Evolutionary conservation across 1,140 invertebrate genomes (phyloP), one percentile per base, ranked within the genome.

Genomic region (Lordiphosa clarofinis): DNA sequence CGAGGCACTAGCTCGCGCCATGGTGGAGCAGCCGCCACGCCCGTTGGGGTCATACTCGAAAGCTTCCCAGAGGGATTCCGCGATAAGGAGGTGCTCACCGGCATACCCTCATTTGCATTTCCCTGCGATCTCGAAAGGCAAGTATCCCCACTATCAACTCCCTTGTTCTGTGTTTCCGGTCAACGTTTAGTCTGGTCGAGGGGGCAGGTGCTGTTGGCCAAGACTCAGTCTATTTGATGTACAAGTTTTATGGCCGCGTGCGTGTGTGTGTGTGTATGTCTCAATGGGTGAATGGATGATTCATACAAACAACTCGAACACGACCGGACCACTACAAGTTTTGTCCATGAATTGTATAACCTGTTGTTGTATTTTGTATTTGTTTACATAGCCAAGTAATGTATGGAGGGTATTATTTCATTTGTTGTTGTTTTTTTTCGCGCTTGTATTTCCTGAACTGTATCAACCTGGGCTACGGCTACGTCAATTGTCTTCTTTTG

Each of bases 51-150:
- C 91, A 94, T 95, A 75, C 90, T 94, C 8, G 93, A 94, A 87
- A 94, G 93, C 74, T 96, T 93, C 89, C 95, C 94, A 39, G 93
- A 89, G 42, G 73, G 89, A 48, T 96, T 93, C 88, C 91, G 90
- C 54, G 92, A 95, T 89, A 90, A 93, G 79, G 94, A 95, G 86
- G 91, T 95, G 65, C 90, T 96, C 33, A 94, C 93, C 87, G 92
- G 92, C 67, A 94, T 96, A 67, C 94, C 94, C 57, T 93, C 95
- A 89, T 96, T 96, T 91, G 93, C 94, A 60, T 96, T 94, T 90
- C 95, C 95, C 37, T 96, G 94, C 89, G 92, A 93, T 88, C 91
- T 94, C 87, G 91, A 92, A 89, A 94, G 93, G 94, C 95, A 91
- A 90, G 91, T 88, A 52, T 61, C 11, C 15, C 13, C 11, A 28